These are phyloP conservation scores for Drosophila villosipedis DNA, from an alignment of 2,888 invertebrate species.

Conservation along the genomic window DNA sequence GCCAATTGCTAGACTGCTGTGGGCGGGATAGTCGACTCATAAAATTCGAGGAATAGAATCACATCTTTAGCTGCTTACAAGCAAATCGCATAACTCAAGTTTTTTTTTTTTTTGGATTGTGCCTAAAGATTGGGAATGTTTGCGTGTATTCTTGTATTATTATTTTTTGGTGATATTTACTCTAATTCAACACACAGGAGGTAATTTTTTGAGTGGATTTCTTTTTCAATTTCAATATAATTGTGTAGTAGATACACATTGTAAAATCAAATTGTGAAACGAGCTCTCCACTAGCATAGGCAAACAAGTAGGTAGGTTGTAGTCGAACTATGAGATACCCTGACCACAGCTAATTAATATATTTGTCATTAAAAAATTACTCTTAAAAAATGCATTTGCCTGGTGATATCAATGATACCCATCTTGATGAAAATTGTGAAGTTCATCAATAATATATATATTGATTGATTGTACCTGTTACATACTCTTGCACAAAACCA, in stretches of 20 bases:
- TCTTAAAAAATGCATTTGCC: background rate
- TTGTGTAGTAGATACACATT: background rate
- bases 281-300: too few relatives aligned
- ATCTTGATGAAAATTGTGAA: background rate
- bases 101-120: conserved; percentile 2
- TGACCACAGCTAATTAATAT: too few relatives aligned
- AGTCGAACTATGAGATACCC: background rate
- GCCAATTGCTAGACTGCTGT: conserved; percentile 49
- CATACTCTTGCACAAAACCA: background rate
- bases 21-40: conserved; percentile 44
- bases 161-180: background rate
- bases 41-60: conserved; percentile 36
- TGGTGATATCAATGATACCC: background rate
- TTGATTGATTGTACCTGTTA: background rate
- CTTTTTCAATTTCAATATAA: background rate
- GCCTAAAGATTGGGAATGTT: background rate
- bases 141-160: background rate
- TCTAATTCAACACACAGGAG: background rate
- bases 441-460: background rate
- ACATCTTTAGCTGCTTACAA: conserved; percentile 21
- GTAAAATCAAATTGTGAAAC: background rate
- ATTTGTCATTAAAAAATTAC: background rate
- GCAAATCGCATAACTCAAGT: conserved; percentile 15
- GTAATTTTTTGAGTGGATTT: background rate
- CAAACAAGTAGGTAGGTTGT: background rate